These are phyloP conservation scores for Gadopsis bispinosus DNA, from an alignment of 2,797 vertebrate species.

Conservation along the genomic window DNA sequence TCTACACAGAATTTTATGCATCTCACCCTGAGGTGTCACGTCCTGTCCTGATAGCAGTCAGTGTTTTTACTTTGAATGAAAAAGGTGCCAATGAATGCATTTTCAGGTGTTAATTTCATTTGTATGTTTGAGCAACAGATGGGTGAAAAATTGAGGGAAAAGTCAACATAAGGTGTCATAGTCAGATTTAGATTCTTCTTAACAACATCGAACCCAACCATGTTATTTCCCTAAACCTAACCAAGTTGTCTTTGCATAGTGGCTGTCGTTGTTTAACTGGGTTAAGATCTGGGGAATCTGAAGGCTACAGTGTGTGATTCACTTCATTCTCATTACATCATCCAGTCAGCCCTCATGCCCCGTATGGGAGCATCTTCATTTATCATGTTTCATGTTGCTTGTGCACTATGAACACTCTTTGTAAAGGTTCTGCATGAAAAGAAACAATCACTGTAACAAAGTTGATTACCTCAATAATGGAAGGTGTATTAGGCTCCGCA, in stretches of 20 bases:
- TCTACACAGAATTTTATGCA: neutral
- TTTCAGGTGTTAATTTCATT: neutral
- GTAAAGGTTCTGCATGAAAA: neutral
- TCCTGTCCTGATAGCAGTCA: neutral
- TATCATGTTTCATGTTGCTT: neutral
- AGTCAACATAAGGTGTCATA: neutral
- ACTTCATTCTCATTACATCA: constrained; percentile 18
- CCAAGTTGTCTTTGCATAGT: neutral
- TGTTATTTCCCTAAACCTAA: neutral
- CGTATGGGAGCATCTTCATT: neutral
- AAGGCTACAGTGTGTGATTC: constrained; percentile 8
- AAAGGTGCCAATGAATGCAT: neutral
- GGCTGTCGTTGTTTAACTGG: too few relatives aligned
- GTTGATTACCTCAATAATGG: neutral
- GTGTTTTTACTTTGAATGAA: neutral
- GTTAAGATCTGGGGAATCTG: neutral
- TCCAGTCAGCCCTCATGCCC: neutral
- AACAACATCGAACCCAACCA: neutral
- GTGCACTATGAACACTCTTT: neutral
- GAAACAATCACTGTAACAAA: neutral
- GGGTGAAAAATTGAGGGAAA: neutral
- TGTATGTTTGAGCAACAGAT: too few relatives aligned
- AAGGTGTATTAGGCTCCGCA: neutral
- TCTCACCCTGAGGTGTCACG: neutral
- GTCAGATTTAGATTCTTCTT: neutral